These are phyloP conservation scores for Pitangus sulphuratus DNA, from an alignment of 2,797 vertebrate species.

Conservation along the genomic window DNA sequence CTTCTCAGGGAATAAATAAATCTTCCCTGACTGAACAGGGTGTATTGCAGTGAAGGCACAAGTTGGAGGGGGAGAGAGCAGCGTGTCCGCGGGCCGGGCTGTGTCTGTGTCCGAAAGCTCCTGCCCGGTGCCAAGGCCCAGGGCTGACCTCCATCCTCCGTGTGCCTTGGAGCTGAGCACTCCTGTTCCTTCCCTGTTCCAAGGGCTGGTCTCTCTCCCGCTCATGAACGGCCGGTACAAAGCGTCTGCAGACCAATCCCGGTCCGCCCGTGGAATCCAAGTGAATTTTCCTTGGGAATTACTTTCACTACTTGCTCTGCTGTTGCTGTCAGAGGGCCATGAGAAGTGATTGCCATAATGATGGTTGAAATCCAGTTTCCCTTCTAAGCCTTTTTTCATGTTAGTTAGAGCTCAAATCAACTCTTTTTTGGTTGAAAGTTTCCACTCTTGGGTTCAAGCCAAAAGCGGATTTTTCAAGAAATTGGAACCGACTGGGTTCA, in stretches of 20 bases:
- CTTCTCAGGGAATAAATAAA: slow-evolving; percentile 57
- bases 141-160: slow-evolving; percentile 2
- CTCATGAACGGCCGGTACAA: not conserved
- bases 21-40: not conserved
- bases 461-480: slow-evolving; percentile 61
- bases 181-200: not conserved
- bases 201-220: not conserved
- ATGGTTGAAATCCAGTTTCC: slow-evolving; percentile 62
- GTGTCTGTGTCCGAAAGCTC: not conserved
- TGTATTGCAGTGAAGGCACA: not conserved
- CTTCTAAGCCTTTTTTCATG: slow-evolving; percentile 44
- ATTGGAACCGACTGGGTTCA: slow-evolving; percentile 52
- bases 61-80: not conserved
- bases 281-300: slow-evolving; percentile 42
- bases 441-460: slow-evolving; percentile 52
- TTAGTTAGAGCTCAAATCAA: slow-evolving; percentile 46
- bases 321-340: slow-evolving; percentile 51
- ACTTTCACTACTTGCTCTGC: slow-evolving; percentile 32
- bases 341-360: slow-evolving; percentile 44
- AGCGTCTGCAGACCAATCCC: not conserved
- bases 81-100: fast-evolving
- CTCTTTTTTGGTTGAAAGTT: slow-evolving; percentile 61
- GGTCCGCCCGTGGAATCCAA: not conserved
- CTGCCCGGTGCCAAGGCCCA: not conserved
- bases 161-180: not conserved